Evolutionary conservation across 2,797 vertebrate species (phyloP).

Genomic region (Coracias cyanogaster): DNA sequence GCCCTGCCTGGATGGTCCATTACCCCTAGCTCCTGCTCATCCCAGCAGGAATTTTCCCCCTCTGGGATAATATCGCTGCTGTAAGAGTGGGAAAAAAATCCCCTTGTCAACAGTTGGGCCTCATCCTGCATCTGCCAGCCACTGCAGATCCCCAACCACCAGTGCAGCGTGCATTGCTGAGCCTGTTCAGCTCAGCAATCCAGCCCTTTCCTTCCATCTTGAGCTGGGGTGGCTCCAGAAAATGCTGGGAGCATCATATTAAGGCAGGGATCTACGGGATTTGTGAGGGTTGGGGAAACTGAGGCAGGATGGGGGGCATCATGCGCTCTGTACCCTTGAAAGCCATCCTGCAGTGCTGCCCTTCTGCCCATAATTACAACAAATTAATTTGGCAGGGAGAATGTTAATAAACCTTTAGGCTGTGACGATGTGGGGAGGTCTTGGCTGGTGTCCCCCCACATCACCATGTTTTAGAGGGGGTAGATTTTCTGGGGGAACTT

Average conservation of each 20-base stretch:
- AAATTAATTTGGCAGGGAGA: background rate
- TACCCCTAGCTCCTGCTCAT: background rate
- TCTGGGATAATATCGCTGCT: accelerated
- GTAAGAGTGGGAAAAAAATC: background rate
- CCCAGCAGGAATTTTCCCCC: background rate
- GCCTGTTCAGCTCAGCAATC: background rate
- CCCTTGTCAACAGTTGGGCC: background rate
- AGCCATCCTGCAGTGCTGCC: background rate
- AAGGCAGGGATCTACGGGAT: background rate
- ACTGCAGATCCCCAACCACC: background rate
- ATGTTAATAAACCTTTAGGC: background rate
- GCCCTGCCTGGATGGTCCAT: background rate
- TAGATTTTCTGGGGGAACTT: background rate
- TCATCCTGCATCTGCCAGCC: background rate
- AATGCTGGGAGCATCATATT: accelerated
- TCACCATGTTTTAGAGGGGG: background rate
- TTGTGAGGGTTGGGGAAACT: background rate
- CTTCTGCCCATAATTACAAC: background rate
- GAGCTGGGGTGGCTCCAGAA: background rate
- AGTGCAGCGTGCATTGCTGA: background rate
- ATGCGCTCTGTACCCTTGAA: background rate
- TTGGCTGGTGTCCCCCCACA: background rate
- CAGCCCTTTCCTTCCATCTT: accelerated
- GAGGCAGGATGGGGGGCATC: background rate
- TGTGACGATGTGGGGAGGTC: background rate